Evolutionary conservation across 2,888 invertebrate species (phyloP).

Genomic region (Eurytoma californica): DNA sequence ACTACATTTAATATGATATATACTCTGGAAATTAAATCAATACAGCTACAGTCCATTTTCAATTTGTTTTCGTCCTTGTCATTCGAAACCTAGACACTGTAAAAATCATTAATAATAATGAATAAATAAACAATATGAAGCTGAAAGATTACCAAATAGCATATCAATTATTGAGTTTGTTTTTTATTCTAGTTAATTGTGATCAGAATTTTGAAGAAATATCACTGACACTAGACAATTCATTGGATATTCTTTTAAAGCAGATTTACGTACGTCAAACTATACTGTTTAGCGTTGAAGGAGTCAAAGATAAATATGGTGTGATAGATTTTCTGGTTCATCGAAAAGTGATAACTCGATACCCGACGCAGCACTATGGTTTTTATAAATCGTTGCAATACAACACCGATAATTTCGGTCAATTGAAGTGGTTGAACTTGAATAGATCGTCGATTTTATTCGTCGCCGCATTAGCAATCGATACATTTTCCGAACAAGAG

Average conservation of each 20-base stretch:
- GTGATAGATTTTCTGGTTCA: not conserved
- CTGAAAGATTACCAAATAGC: too few species aligned
- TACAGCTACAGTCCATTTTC: too few species aligned
- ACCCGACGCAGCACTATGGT: not conserved
- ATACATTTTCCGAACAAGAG: not conserved
- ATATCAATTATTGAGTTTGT: not conserved
- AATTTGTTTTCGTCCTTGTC: too few species aligned
- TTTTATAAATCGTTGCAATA: not conserved
- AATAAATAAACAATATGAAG: too few species aligned
- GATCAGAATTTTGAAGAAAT: not conserved
- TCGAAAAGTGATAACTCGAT: not conserved
- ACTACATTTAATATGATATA: too few species aligned
- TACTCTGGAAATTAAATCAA: too few species aligned
- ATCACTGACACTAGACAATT: not conserved
- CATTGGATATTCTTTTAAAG: not conserved
- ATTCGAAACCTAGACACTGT: too few species aligned
- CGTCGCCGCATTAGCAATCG: not conserved
- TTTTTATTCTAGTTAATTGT: not conserved
- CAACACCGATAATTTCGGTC: not conserved
- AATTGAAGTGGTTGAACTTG: not conserved
- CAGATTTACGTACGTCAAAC: not conserved
- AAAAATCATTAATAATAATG: too few species aligned
- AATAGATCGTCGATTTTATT: conserved; percentile 2
- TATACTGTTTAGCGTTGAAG: not conserved
- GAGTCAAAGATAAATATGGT: not conserved